Conservation (phyloP, 2,888 invertebrate species). For the Cosmia pyralina region DNA sequence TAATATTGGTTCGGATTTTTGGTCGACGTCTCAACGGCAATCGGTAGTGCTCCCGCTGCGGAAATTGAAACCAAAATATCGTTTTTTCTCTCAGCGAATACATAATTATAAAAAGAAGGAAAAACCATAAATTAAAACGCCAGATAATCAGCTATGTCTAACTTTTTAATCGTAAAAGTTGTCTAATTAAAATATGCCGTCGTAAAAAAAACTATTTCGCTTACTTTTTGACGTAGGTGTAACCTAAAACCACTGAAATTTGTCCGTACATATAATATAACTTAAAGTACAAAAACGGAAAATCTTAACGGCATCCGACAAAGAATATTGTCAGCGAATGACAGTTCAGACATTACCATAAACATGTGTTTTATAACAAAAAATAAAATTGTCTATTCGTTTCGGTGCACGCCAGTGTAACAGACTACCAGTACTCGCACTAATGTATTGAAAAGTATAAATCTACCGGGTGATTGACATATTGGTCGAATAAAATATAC, state of each 20-base stretch:
- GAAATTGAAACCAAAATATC: slow-evolving; percentile 21
- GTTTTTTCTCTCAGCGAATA: slow-evolving; percentile 5
- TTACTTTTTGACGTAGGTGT: slow-evolving; percentile 10
- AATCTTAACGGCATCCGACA: slow-evolving; percentile 20
- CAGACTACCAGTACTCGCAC: neutral
- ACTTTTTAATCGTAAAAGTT: slow-evolving; percentile 41
- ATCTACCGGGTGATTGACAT: slow-evolving; percentile 48
- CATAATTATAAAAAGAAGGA: slow-evolving; percentile 8
- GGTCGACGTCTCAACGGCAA: too few species aligned
- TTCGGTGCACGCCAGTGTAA: slow-evolving; percentile 33
- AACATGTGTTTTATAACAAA: slow-evolving; percentile 39
- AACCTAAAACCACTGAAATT: neutral
- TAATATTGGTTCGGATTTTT: too few species aligned
- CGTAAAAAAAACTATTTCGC: slow-evolving; percentile 14
- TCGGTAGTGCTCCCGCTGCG: too few species aligned
- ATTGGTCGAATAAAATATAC: slow-evolving; percentile 45
- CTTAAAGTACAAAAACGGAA: slow-evolving; percentile 24
- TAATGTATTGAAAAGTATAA: slow-evolving; percentile 32
- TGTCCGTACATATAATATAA: neutral
- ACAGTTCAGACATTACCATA: slow-evolving; percentile 9
- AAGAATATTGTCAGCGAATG: slow-evolving; percentile 10
- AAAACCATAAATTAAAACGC: slow-evolving; percentile 23
- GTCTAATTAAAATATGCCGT: neutral
- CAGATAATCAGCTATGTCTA: neutral
- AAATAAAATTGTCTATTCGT: slow-evolving; percentile 25